A percentile compares a stretch with the other conserved stretches of the same genome.
phyloP scores from a whole-genome alignment of 2,888 invertebrate genomes.

The Pseudococcus jackbeardsleyi region DNA sequence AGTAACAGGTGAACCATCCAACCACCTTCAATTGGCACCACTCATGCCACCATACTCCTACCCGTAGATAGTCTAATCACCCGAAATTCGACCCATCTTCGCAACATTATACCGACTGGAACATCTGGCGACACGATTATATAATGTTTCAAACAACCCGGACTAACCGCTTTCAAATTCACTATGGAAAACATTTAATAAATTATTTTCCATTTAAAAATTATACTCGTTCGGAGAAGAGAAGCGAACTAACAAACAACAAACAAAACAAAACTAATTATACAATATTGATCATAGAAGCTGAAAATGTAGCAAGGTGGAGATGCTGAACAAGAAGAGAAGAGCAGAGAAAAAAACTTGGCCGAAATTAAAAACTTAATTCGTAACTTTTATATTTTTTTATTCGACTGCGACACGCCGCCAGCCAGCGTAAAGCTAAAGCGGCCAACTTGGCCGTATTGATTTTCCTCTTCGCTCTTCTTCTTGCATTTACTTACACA shows the following conservation, averaged over 20 bases:
- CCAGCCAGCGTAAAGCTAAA: neutral
- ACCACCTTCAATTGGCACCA: neutral
- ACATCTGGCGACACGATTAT: conserved; percentile 9
- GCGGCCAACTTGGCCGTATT: conserved; percentile 25
- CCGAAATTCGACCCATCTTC: neutral
- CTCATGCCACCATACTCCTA: neutral
- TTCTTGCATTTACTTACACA: neutral
- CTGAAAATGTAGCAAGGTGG: neutral
- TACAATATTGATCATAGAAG: conserved; percentile 44
- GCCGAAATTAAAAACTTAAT: conserved; percentile 44
- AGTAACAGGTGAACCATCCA: neutral
- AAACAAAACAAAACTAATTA: conserved; percentile 46
- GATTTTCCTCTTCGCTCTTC: conserved; percentile 25
- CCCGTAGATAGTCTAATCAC: neutral
- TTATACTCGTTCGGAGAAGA: neutral
- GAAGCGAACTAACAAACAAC: neutral
- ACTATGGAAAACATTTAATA: conserved; percentile 3
- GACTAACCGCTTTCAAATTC: neutral
- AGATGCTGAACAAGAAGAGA: neutral
- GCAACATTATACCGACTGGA: conserved; percentile 1
- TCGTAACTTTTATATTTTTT: conserved; percentile 35
- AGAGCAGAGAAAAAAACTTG: neutral
- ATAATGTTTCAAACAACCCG: neutral
- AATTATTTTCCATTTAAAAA: conserved; percentile 18
- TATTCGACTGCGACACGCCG: conserved; percentile 32